These are phyloP conservation scores for Manacus vitellinus DNA, from an alignment of 2,113 vertebrate species.

Conservation along the genomic window DNA sequence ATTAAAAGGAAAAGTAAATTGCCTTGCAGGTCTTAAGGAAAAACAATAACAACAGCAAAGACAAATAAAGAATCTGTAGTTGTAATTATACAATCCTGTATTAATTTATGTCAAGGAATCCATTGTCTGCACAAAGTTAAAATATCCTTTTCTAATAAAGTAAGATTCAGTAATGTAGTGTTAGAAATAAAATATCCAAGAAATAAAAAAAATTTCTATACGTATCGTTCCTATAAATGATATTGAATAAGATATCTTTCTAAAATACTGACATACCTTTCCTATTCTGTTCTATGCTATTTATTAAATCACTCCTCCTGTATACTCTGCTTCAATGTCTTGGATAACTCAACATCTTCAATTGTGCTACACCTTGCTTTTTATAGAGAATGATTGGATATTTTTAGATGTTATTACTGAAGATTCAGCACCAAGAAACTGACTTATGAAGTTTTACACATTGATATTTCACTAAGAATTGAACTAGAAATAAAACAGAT, in stretches of 20 bases:
- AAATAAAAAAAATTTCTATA: not conserved
- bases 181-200: not conserved
- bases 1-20: constrained; percentile 57
- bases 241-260: not conserved
- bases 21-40: not conserved
- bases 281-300: not conserved
- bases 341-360: not conserved
- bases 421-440: not conserved
- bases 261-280: not conserved
- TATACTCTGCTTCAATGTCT: not conserved
- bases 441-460: not conserved
- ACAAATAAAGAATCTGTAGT: not conserved
- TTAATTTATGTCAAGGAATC: not conserved
- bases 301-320: not conserved
- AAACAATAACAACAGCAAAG: not conserved
- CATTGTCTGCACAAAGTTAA: not conserved
- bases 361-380: not conserved
- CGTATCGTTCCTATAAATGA: not conserved
- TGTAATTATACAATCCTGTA: not conserved
- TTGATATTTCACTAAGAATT: not conserved
- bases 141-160: not conserved
- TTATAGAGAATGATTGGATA: not conserved
- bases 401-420: not conserved
- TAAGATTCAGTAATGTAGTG: not conserved
- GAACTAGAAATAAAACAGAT: not conserved